These are phyloP conservation scores for Timema podura DNA, from an alignment of 2,888 invertebrate genomes.

Conservation along the genomic window DNA sequence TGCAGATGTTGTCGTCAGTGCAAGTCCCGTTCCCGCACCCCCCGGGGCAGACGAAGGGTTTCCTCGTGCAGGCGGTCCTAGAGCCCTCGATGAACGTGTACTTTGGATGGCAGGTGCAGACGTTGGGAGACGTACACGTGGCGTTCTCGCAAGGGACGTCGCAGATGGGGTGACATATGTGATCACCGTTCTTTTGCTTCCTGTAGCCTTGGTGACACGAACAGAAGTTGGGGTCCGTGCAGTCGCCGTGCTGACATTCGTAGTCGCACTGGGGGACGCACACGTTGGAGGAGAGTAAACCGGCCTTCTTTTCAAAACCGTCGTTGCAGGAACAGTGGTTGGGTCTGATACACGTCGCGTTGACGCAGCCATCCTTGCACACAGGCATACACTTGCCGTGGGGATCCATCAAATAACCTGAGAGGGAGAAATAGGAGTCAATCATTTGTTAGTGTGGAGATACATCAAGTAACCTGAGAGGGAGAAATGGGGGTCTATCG, in stretches of 20 bases:
- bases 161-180: conserved; percentile 6
- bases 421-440: neutral
- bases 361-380: conserved; percentile 10
- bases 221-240: conserved; percentile 13
- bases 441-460: too few species aligned
- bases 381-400: conserved; percentile 10
- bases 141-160: conserved; percentile 6
- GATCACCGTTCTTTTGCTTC: neutral
- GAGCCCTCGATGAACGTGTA: too few species aligned
- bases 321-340: conserved; percentile 57
- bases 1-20: neutral
- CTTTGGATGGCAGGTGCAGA: neutral
- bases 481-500: too few species aligned
- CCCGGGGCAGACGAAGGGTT: too few species aligned
- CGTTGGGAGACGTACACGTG: conserved; percentile 9
- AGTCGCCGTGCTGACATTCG: conserved; percentile 41
- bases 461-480: too few species aligned
- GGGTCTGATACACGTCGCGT: conserved; percentile 36
- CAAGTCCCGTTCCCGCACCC: neutral
- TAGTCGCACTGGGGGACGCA: conserved; percentile 47
- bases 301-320: conserved; percentile 44
- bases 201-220: conserved; percentile 11
- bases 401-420: neutral
- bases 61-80: too few species aligned
- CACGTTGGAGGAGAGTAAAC: conserved; percentile 39